Evolutionary conservation across 2,888 invertebrate species (phyloP), one percentile per base, ranked within the genome.

Genomic region (Argyresthia goedartella): DNA sequence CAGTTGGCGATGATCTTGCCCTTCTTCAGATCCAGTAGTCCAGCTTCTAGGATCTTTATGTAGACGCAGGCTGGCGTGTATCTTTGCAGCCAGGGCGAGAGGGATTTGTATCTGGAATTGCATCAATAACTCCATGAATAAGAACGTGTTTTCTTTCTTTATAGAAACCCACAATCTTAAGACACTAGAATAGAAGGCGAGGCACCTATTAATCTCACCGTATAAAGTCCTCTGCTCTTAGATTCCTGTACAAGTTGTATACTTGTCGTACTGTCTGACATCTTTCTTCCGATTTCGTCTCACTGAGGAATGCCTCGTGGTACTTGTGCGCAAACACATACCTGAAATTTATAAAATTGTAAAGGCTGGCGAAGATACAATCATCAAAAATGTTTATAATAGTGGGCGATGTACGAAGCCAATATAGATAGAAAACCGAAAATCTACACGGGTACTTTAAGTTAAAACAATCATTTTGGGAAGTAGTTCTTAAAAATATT

Each of bases 21-120:
- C 51, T 73, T 81, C 62, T 87, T 88, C 25, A 87, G 58, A 6
- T 79, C 77, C 39, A 70, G 68, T 10, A 87, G 61, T 6, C 82
- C 81, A 4, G 60, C 55, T 36, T 76, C 79, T 48, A 88, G 59
- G 11, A 81, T 68, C 61, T 78, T 81, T 0, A 84, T 60, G 56
- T 76, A 88, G 8, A 75, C 57, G 54, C 80, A 77, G 0, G 88
- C 79, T 0, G 90, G 88, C 0, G 91, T 90, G 66, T 84, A 93
- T 34, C 82, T 75, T 7, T 89, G 80, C 15, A 92, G 71, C 79
- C 89, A 91, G 0, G 62, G 56, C 0, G 91, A 89, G 1, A 78
- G 64, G 1, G 69, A 57, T 54, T 62, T 67, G 57, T 72, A 81
- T 42, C 86, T 86, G 60, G 14, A 14, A 43, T 15, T 15, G 13